phyloP scores from a whole-genome alignment of 2,797 vertebrate species.

The Florisuga fusca region DNA sequence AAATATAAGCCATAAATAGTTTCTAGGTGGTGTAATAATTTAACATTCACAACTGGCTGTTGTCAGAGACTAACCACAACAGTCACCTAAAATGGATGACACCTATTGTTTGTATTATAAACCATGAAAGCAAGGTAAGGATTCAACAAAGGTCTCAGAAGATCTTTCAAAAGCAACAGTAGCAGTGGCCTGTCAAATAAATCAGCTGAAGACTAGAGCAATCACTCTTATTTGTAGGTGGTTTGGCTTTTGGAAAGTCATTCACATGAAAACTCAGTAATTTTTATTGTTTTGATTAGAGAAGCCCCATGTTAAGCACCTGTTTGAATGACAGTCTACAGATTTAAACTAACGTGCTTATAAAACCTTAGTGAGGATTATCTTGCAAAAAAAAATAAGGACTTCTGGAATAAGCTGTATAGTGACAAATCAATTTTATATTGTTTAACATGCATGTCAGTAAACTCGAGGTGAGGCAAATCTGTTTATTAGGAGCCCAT shows the following conservation, averaged over 20 bases:
- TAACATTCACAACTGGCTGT: background rate
- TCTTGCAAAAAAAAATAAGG: background rate
- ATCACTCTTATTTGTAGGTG: background rate
- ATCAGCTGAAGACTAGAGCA: background rate
- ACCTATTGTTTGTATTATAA: background rate
- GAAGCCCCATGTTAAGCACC: background rate
- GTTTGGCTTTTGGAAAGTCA: conserved; percentile 9
- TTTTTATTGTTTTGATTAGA: background rate
- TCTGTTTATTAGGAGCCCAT: background rate
- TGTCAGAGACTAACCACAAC: background rate
- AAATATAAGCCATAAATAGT: background rate
- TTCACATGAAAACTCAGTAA: background rate
- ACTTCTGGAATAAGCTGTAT: background rate
- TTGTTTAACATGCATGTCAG: background rate
- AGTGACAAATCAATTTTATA: background rate
- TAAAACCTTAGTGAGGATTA: background rate
- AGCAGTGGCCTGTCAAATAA: background rate
- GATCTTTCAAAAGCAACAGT: background rate
- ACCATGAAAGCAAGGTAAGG: background rate
- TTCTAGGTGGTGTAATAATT: background rate
- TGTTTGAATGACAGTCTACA: background rate
- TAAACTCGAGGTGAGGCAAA: background rate
- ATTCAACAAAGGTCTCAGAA: background rate
- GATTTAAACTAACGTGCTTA: background rate
- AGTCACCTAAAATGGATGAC: background rate